These are phyloP conservation scores for Scopus umbretta DNA, from an alignment of 2,113 vertebrate genomes.

Conservation along the genomic window DNA sequence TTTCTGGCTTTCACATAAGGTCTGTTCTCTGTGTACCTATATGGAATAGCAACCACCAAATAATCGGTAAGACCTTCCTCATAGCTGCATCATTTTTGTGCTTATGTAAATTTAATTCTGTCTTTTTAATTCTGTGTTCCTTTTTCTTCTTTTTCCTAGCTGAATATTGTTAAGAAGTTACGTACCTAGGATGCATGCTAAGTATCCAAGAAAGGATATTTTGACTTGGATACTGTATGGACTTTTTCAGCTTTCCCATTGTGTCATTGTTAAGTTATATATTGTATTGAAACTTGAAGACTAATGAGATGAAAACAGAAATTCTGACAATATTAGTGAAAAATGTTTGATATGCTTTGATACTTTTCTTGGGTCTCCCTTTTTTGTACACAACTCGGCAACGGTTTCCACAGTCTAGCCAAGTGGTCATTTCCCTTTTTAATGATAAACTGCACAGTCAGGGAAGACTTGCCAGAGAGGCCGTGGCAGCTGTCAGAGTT, in stretches of 20 bases:
- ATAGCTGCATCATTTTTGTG: not conserved
- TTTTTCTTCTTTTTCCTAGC: slow-evolving; percentile 10
- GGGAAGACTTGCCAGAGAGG: not conserved
- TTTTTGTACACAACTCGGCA: not conserved
- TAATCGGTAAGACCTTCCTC: slow-evolving; percentile 86
- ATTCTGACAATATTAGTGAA: not conserved
- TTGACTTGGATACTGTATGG: slow-evolving; percentile 5
- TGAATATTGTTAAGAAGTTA: slow-evolving; percentile 26
- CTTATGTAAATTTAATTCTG: not conserved
- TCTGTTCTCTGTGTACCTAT: slow-evolving; percentile 98
- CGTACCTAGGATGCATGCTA: not conserved
- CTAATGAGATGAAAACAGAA: not conserved
- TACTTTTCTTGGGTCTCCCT: not conserved
- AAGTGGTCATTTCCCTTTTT: not conserved
- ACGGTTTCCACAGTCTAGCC: not conserved
- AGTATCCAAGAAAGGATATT: slow-evolving; percentile 18
- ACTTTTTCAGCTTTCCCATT: not conserved
- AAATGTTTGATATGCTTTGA: not conserved
- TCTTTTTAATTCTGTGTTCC: not conserved
- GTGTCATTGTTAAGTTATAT: not conserved
- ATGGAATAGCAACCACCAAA: slow-evolving; percentile 98
- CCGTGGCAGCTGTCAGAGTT: not conserved
- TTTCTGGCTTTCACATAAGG: slow-evolving; percentile 96
- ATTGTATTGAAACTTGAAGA: not conserved
- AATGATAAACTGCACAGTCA: not conserved